These are phyloP conservation scores for Tyria jacobaeae DNA, from an alignment of 2,888 invertebrate species.

Conservation along the genomic window DNA sequence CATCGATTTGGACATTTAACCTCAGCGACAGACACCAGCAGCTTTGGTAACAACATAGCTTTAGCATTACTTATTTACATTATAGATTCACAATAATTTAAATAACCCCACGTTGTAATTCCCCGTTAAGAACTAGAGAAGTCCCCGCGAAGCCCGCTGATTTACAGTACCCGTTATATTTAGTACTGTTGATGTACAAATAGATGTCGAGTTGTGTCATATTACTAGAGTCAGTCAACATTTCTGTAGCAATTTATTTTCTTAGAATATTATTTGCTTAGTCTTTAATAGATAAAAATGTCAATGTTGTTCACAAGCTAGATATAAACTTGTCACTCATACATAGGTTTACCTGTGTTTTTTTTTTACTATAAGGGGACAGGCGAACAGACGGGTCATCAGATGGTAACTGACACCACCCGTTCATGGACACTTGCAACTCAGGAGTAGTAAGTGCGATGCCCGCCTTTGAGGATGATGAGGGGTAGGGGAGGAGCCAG, in stretches of 20 bases:
- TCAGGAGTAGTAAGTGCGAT: too few relatives aligned
- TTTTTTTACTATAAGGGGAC: too few relatives aligned
- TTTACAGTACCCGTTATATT: not conserved
- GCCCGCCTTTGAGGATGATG: too few relatives aligned
- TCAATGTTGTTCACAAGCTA: too few relatives aligned
- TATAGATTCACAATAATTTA: conserved; percentile 3
- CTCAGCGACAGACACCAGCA: not conserved
- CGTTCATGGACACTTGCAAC: too few relatives aligned
- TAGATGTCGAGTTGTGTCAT: not conserved
- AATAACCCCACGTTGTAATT: not conserved
- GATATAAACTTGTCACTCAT: too few relatives aligned
- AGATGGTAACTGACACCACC: too few relatives aligned
- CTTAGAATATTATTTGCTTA: not conserved
- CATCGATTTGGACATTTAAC: not conserved
- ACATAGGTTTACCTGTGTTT: too few relatives aligned
- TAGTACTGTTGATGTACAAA: not conserved
- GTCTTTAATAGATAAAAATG: too few relatives aligned
- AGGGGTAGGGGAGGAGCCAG: too few relatives aligned
- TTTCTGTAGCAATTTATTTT: not conserved
- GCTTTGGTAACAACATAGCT: too few relatives aligned
- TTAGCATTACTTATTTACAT: not conserved
- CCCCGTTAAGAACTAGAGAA: not conserved
- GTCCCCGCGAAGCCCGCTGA: not conserved
- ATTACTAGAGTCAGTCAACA: not conserved
- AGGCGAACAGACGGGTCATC: too few relatives aligned